Evolutionary conservation across 1,140 invertebrate species (phyloP), one percentile per base, ranked within the genome.

Genomic region (Orius insidiosus): DNA sequence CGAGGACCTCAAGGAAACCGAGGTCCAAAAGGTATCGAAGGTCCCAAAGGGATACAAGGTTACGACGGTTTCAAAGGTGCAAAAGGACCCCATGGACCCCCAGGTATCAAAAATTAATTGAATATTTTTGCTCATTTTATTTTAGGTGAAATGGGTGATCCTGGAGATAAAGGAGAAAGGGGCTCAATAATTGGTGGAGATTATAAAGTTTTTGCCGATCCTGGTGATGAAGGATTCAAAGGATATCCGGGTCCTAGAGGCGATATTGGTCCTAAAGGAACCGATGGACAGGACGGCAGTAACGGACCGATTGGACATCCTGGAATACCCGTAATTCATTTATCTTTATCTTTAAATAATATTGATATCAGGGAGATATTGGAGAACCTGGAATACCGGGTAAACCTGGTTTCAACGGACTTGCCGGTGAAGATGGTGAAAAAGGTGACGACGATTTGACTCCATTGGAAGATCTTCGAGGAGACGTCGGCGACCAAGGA

Each of bases 1-100:
- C 49, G 46, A 33, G 72, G 72, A 13, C 55, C 57, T 34, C 80
- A 81, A 67, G 85, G 85, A 54, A 74, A 78, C 59, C 67, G 81
- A 33, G 85, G 85, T 4, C 62, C 68, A 55, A 75, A 76, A 34
- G 78, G 74, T 2, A 69, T 75, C 47, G 85, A 83, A 64, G 87
- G 87, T 48, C 76, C 85, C 56, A 87, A 85, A 61, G 86, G 86
- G 53, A 82, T 86, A 53, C 68, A 71, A 33, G 83, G 83, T 40
- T 55, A 24, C 7, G 24, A 24, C 24, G 24, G 24, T 7, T 24
- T 72, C 46, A 71, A 79, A 37, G 86, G 85, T 34, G 59, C 76
- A 41, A 67, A 74, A 52, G 84, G 84, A 45, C 61, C 71, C 11
- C 59, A 62, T 43, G 83, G 80, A 37, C 45, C 55, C 35, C 56